These are phyloP conservation scores for Poeciliopsis prolifica DNA, from an alignment of 2,113 vertebrate species.

Conservation along the genomic window DNA sequence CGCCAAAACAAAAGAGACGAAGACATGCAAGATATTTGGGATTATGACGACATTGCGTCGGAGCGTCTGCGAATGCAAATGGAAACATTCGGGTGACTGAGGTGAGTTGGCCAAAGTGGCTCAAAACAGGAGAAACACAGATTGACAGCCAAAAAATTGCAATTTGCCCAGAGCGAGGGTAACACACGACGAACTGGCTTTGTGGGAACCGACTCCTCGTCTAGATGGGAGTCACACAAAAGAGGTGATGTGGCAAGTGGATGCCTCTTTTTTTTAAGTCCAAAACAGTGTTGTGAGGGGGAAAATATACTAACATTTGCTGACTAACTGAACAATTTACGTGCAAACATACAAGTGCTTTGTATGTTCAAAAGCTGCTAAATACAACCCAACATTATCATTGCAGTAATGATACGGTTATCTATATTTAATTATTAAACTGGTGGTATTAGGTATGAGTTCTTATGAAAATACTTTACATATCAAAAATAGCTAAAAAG, in stretches of 20 bases:
- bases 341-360: no score
- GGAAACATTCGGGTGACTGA: constrained; percentile 59
- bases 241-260: constrained; percentile 33
- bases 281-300: constrained; percentile 2
- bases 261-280: constrained; percentile 4
- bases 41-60: constrained; percentile 64
- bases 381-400: no score
- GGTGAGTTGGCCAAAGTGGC: constrained; percentile 63
- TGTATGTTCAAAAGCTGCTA: no score
- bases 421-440: no score
- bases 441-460: no score
- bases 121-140: constrained; percentile 50
- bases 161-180: constrained; percentile 49
- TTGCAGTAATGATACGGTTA: no score
- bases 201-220: constrained; percentile 43
- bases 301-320: constrained; percentile 32
- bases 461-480: no score
- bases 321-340: no score
- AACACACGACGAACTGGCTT: constrained; percentile 34
- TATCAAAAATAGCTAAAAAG: no score
- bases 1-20: constrained; percentile 66
- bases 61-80: constrained; percentile 62
- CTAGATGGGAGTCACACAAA: constrained; percentile 8
- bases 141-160: constrained; percentile 70
- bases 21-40: constrained; percentile 56